Conservation (phyloP, 2,113 vertebrate genomes). For the Brachirus orientalis region DNA sequence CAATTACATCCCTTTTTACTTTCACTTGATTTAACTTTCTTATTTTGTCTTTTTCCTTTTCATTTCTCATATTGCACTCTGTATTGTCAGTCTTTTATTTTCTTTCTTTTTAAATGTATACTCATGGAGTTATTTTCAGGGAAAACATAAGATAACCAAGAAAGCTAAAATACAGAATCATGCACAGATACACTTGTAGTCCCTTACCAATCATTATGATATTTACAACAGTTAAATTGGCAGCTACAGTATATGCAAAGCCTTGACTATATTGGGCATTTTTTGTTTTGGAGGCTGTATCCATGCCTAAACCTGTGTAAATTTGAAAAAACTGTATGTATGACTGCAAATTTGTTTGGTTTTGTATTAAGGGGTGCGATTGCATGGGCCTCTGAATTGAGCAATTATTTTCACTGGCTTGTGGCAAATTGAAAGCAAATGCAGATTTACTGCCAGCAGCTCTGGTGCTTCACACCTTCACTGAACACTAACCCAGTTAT, state of each 20-base stretch:
- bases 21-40: conserved; percentile 7
- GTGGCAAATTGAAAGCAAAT: conserved; percentile 56
- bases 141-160: too few relatives aligned
- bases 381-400: conserved; percentile 3
- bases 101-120: neutral
- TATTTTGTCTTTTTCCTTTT: neutral
- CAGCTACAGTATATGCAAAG: too few relatives aligned
- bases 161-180: too few relatives aligned
- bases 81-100: neutral
- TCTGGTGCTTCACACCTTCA: conserved; percentile 30
- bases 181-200: too few relatives aligned
- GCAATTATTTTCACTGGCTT: conserved; percentile 45
- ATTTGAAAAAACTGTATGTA: conserved; percentile 6
- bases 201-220: too few relatives aligned
- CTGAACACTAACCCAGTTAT: conserved; percentile 44
- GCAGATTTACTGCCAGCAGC: conserved; percentile 30
- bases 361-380: neutral
- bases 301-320: neutral
- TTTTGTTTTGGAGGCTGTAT: neutral
- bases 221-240: too few relatives aligned
- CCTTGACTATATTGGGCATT: too few relatives aligned
- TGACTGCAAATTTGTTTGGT: neutral
- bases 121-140: too few relatives aligned
- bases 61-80: neutral
- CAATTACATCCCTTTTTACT: conserved; percentile 36